Base-by-base conservation (phyloP, 2,888 invertebrate species). In the Athalia rosae region DNA sequence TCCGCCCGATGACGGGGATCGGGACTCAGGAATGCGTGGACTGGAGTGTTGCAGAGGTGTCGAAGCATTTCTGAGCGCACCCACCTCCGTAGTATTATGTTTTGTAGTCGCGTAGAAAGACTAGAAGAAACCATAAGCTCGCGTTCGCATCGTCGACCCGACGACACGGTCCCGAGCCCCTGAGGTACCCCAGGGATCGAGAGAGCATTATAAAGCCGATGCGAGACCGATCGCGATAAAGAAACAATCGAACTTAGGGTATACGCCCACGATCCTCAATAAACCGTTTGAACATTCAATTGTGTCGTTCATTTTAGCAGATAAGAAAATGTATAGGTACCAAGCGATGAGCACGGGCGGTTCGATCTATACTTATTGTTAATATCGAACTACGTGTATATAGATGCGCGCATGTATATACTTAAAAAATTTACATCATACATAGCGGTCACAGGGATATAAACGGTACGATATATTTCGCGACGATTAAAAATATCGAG, bases 171-270 rank as follows among this genome's bases (percentile, higher is more conserved):
- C 48, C 15, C 69, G 69, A 45, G 56, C 56, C 28, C 28, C 58
- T 45, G 56, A 45, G 45, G 56, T 15, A 56, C 56, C 43, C 56
- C 9, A 43, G 4, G 71, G 56, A 50, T 13, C 61, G 28, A 13
- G 28, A 13, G 61, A 8, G 15, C 15, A 15, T 8, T n/a, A n/a
- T 53, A 8, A 4, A 50, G 67, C 67, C 71, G 9, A 6, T 83
- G 83, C 84, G 84, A 85, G 28, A 28, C 28, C 84, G 85, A 87
- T 87, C 87, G 86, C 87, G 87, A 87, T 87, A 87, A 87, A 85
- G 87, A 87, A 87, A 87, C 87, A 87, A 87, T 87, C 87, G 87
- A 87, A 87, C 84, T 77, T 79, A 69, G 61, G 64, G 76, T 71
- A 73, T 64, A 62, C 64, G 50, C 81, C 85, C 83, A 81, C 83